These are phyloP conservation scores for Lampropteryx suffumata DNA, from an alignment of 2,888 invertebrate genomes.

Conservation along the genomic window DNA sequence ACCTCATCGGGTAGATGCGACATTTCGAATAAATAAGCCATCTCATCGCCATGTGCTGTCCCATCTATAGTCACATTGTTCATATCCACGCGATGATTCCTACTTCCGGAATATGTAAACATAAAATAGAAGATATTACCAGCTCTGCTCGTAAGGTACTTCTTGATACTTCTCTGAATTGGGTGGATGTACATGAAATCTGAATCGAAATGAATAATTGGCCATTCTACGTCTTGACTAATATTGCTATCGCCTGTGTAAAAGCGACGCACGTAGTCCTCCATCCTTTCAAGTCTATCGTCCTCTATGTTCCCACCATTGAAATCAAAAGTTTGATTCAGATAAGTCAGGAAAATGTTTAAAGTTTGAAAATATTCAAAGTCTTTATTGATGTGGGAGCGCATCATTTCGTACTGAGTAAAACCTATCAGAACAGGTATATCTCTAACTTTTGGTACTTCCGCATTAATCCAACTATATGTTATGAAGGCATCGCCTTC, in stretches of 20 bases:
- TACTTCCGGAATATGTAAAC: slow-evolving; percentile 53
- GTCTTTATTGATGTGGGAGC: slow-evolving; percentile 26
- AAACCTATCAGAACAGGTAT: slow-evolving; percentile 55
- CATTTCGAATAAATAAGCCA: slow-evolving; percentile 54
- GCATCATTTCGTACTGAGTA: slow-evolving; percentile 46
- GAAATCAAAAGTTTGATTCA: slow-evolving; percentile 35
- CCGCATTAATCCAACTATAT: slow-evolving; percentile 43
- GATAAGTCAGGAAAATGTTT: slow-evolving; percentile 33
- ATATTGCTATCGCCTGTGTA: slow-evolving; percentile 52
- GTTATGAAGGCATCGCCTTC: slow-evolving; percentile 48
- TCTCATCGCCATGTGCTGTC: slow-evolving; percentile 57
- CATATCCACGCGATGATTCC: slow-evolving; percentile 37
- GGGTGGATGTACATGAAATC: slow-evolving; percentile 54
- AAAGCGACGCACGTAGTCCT: slow-evolving; percentile 41
- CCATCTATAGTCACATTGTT: slow-evolving; percentile 37
- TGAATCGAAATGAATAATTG: slow-evolving; percentile 49
- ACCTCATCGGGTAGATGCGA: slow-evolving; percentile 22
- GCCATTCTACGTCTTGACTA: slow-evolving; percentile 30
- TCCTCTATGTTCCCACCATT: slow-evolving; percentile 18
- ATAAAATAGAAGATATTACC: slow-evolving; percentile 52
- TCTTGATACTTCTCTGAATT: slow-evolving; percentile 44
- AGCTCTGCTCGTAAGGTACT: slow-evolving; percentile 40
- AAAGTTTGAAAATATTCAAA: slow-evolving; percentile 37
- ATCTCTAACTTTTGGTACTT: slow-evolving; percentile 44
- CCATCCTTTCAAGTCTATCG: slow-evolving; percentile 36